Evolutionary conservation across 1,140 invertebrate genomes (phyloP).

Genomic region (Aporrectodea caliginosa): DNA sequence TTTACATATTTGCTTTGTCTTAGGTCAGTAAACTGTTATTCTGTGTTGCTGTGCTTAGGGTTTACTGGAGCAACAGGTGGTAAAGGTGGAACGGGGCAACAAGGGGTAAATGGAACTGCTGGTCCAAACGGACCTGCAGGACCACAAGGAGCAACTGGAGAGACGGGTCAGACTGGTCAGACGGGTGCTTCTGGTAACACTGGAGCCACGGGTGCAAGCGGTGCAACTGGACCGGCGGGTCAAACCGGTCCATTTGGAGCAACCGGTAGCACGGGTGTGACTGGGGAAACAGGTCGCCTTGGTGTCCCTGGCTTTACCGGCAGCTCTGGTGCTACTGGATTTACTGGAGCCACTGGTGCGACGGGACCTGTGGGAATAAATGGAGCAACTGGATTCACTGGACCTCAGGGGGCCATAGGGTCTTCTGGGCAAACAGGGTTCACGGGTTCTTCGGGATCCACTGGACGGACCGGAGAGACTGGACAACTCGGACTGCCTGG

Average conservation of each 20-base stretch:
- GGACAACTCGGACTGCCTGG: not conserved
- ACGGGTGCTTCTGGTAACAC: conserved; percentile 16
- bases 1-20: no score
- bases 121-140: conserved; percentile 13
- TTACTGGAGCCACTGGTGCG: no score
- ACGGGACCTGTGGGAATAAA: no score
- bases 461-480: not conserved
- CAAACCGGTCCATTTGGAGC: not conserved
- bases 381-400: no score
- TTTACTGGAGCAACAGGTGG: not conserved
- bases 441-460: not conserved
- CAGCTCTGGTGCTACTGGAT: no score
- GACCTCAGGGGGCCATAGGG: no score
- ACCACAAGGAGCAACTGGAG: conserved; percentile 20
- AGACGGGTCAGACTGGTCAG: conserved; percentile 2
- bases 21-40: no score
- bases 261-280: not conserved
- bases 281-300: not conserved
- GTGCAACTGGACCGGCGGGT: conserved; percentile 13
- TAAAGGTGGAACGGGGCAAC: not conserved
- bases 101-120: not conserved
- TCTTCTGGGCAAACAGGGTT: not conserved
- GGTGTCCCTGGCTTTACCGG: not conserved
- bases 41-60: not conserved
- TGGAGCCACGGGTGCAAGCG: not conserved